Evolutionary conservation across 2,113 vertebrate species (phyloP), one percentile per base, ranked within the genome.

Genomic region (Ophiodon elongatus): DNA sequence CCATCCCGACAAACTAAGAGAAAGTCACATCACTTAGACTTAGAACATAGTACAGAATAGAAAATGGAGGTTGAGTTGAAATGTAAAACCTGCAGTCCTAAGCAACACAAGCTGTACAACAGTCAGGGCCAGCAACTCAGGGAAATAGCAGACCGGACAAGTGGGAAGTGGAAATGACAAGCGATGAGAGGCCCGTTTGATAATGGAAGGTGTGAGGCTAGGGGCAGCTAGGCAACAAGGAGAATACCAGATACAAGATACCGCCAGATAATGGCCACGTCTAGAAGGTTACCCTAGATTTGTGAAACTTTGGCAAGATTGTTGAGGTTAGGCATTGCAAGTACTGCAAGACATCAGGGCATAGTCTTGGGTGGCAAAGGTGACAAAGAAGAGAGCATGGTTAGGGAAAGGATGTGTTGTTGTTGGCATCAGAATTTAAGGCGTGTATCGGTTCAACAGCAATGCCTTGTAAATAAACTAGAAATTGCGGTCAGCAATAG

Each of bases 131-230:
- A 21, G 52, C 4, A 54, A 69, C 54, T 78, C n/a, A 25, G 47
- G 47, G 54, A 80, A 85, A 81, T 63, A 23, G 37, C 52, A 45
- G 54, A 43, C 37, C 37, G 78, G 78, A 71, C 62, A 68, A 50
- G 84, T 23, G 6, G 68, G 47, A 79, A 27, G 82, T 85, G 76
- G 52, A 83, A 69, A 63, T 79, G 67, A 76, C 64, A 69, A 79
- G 62, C 76, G 82, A 65, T 41, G 65, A 85, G 73, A 71, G 77
- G 83, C 19, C 39, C 27, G 19, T 41, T 71, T 64, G 75, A 79
- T 86, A 79, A 79, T 57, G 81, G 73, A 73, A 2, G 73, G 81
- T 88, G 88, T 83, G 82, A 87, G 54, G 41, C 43, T 29, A 9
- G 25, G 29, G 37, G 29, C 37, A 27, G 4, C 52, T 23, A 0